Evolutionary conservation across 2,888 invertebrate genomes (phyloP), one percentile per base, ranked within the genome.

Genomic region (Andrena chrysosceles): DNA sequence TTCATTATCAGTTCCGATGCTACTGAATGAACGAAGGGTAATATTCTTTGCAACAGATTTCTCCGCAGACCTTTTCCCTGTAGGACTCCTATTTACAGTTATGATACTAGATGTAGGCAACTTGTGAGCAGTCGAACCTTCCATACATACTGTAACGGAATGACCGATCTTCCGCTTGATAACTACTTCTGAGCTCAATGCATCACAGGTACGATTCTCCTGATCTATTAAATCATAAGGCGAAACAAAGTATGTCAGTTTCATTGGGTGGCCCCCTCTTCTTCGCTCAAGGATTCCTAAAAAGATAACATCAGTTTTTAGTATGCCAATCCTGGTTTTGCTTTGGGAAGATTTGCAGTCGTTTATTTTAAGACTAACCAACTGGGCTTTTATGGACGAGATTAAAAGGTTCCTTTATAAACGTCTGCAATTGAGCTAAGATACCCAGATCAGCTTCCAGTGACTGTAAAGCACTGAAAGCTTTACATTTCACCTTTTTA

Each of bases 401-500:
- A 93, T 96, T 96, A 89, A 96, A 95, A 0, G 96, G 95, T 85
- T 96, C 96, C 93, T 97, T 96, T 92, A 97, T 96, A 89, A 96
- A 96, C 74, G 96, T 96, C 92, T 97, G 97, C 48, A 97, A 94
- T 90, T 98, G 97, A 54, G 97, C 97, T 85, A 99, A 94, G 68
- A 96, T 96, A 87, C 96, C 96, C 77, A 99, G 95, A 94, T 99
- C 99, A 29, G 97, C 96, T 95, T 99, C 99, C 90, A 99, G 95
- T 48, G 98, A 98, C 92, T 98, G 98, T 70, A 99, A 95, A 16
- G 99, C 98, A 91, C 97, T 97, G 92, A 98, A 99, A 2, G 98
- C 98, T 95, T 99, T 98, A 87, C 97, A 97, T 94, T 98, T 99
- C 8, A 98, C 96, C 94, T 98, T 98, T 93, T 98, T 98, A 92